phyloP scores from a whole-genome alignment of 2,888 invertebrate species.

The Anoncus sp. region DNA sequence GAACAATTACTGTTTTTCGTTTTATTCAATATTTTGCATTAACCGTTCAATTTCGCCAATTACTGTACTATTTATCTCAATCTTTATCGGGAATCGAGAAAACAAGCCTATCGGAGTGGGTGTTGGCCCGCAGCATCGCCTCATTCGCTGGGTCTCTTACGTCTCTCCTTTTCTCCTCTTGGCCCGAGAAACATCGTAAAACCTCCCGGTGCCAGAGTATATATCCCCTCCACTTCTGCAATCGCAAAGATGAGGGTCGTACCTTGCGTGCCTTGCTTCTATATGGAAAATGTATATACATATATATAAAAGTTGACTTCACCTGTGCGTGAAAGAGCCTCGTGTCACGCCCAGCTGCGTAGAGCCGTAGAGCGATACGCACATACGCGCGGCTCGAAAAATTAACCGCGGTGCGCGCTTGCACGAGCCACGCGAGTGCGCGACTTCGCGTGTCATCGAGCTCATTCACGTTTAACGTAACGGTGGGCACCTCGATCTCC shows the following conservation, averaged over 20 bases:
- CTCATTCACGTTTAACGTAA: conserved; percentile 14
- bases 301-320: conserved; percentile 28
- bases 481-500: conserved; percentile 43
- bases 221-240: conserved; percentile 34
- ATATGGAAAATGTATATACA: too few species aligned
- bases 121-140: conserved; percentile 32
- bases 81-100: conserved; percentile 19
- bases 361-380: conserved; percentile 3
- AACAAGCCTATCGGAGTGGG: conserved; percentile 35
- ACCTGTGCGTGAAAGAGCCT: conserved; percentile 44
- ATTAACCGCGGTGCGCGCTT: neutral
- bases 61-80: neutral
- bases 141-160: conserved; percentile 23
- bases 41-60: too few species aligned
- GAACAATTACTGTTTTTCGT: neutral
- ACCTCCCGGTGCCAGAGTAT: conserved; percentile 25
- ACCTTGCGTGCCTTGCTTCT: conserved; percentile 28
- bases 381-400: neutral
- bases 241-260: conserved; percentile 40
- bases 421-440: neutral
- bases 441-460: neutral
- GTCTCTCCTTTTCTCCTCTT: conserved; percentile 42
- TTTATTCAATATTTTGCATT: neutral
- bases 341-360: conserved; percentile 53
- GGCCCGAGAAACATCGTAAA: conserved; percentile 42